Base-by-base conservation (phyloP, 2,797 vertebrate species). In the Alcedo quadribrachys region DNA sequence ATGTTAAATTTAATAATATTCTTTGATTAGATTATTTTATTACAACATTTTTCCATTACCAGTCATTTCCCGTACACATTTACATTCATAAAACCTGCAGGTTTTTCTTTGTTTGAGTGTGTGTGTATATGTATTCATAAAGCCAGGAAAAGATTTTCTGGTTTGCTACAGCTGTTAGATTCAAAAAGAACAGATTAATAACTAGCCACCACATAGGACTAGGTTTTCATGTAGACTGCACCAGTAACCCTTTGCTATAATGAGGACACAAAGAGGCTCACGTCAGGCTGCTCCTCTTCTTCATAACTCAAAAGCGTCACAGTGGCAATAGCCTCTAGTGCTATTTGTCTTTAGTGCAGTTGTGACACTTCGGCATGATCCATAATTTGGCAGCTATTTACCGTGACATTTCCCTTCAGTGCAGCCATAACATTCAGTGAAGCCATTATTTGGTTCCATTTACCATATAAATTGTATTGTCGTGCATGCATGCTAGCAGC, bases 391-490 rank as follows among this genome's bases (percentile, higher is more conserved):
- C 97, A 97, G 98, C 97, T 98, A 98, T 98, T 98, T 98, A 98
- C 98, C 97, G 97, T 98, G 98, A 98, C 98, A 98, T 98, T 98
- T 97, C 97, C 97, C 97, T 98, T 98, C 98, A 98, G 97, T 97
- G 96, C 97, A 97, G 98, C 98, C 98, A 98, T 98, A 98, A 98
- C 98, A 97, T 97, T 98, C 98, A 98, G 97, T 96, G 96, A 97
- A 97, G 97, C 97, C 97, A 98, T 98, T 97, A 98, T 98, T 98
- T 97, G 98, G 97, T 97, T 97, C 98, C 98, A 98, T 98, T 98
- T 98, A 98, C 98, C 98, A 98, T 98, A 98, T 98, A 98, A 98
- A 98, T 98, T 98, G 98, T 98, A 97, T 98, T 98, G 98, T 98
- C 98, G 97, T 97, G 97, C 97, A 97, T 97, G 97, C 98, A 98